phyloP scores from a whole-genome alignment of 2,888 invertebrate species.

The Archips crataeganus region DNA sequence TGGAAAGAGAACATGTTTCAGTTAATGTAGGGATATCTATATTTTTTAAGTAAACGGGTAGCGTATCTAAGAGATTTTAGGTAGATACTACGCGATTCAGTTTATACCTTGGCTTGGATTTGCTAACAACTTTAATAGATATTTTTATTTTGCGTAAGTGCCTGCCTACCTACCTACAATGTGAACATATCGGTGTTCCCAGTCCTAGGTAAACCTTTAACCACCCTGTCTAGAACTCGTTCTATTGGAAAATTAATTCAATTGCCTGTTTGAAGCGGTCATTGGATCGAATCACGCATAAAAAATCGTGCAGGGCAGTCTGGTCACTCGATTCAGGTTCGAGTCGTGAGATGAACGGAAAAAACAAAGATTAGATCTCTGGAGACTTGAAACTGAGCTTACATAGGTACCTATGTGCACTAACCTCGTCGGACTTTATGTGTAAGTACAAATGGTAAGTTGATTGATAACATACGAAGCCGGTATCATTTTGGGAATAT shows the following conservation, averaged over 20 bases:
- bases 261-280: slow-evolving; percentile 5
- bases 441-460: background rate
- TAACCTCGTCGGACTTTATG: background rate
- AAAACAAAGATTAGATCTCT: background rate
- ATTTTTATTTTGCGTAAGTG: no score
- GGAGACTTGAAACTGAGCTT: background rate
- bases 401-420: background rate
- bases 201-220: slow-evolving; percentile 8
- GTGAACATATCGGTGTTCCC: background rate
- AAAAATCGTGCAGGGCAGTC: slow-evolving; percentile 30
- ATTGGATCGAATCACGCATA: slow-evolving; percentile 19
- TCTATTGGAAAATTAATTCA: slow-evolving; percentile 32
- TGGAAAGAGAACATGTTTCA: no score
- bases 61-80: no score
- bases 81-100: no score
- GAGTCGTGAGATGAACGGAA: background rate
- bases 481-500: background rate
- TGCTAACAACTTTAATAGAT: no score
- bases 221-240: slow-evolving; percentile 23
- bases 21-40: no score
- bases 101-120: no score
- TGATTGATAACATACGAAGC: background rate
- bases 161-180: background rate
- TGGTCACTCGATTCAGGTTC: background rate
- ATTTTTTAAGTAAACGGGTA: no score